Conservation (phyloP, 2,888 invertebrate genomes). For the Macropis europaea region DNA sequence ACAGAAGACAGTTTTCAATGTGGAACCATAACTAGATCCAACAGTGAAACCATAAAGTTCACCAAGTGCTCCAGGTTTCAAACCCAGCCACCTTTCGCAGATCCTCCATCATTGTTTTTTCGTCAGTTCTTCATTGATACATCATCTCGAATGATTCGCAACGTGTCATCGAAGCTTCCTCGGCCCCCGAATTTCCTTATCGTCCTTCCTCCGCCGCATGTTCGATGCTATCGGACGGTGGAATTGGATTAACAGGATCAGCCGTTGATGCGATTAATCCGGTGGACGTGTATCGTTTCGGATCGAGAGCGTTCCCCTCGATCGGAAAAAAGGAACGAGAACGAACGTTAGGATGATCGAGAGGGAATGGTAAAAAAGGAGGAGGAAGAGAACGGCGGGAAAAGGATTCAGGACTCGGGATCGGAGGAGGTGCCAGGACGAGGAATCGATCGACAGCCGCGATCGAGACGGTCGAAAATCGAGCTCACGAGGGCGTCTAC, state of each 20-base stretch:
- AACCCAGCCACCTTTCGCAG: too few relatives aligned
- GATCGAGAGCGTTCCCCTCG: constrained; percentile 63
- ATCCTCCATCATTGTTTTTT: too few relatives aligned
- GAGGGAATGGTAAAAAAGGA: constrained; percentile 15
- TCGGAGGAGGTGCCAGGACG: constrained; percentile 45
- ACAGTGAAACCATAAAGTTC: too few relatives aligned
- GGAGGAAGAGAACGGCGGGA: background rate
- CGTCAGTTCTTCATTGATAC: too few relatives aligned
- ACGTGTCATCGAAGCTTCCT: constrained; percentile 16
- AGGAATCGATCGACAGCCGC: constrained; percentile 47
- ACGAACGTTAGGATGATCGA: constrained; percentile 15
- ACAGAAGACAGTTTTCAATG: too few relatives aligned
- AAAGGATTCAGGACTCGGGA: constrained; percentile 11
- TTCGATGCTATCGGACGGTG: constrained; percentile 27
- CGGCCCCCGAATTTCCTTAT: constrained; percentile 27
- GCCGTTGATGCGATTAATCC: constrained; percentile 77
- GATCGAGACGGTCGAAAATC: constrained; percentile 50
- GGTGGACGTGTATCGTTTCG: constrained; percentile 62
- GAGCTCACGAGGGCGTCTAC: constrained; percentile 49
- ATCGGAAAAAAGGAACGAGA: constrained; percentile 60
- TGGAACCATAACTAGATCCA: too few relatives aligned
- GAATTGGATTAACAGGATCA: constrained; percentile 76
- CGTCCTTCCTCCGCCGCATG: background rate
- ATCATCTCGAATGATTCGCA: too few relatives aligned
- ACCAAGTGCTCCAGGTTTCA: too few relatives aligned